These are phyloP conservation scores for Tinamus major DNA, from an alignment of 2,797 vertebrate species.

Conservation along the genomic window DNA sequence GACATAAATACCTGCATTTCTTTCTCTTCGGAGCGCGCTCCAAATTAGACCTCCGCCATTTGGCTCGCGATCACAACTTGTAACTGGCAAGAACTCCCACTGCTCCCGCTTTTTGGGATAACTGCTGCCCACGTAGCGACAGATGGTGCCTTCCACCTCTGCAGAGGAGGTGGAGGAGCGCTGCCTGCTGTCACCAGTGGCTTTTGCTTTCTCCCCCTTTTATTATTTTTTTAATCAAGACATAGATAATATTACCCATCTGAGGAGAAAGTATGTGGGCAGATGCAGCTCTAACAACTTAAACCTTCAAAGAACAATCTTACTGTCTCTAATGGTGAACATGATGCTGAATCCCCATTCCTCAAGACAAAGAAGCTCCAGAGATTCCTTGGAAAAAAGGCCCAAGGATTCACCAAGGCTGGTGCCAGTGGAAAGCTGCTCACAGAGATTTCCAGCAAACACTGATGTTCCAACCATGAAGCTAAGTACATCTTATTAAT, in stretches of 20 bases:
- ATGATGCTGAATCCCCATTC: neutral
- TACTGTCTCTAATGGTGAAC: neutral
- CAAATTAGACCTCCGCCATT: slow-evolving; percentile 44
- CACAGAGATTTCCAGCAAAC: neutral
- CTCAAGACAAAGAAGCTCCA: neutral
- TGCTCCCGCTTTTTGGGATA: slow-evolving; percentile 65
- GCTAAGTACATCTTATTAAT: neutral
- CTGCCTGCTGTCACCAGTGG: slow-evolving; percentile 58
- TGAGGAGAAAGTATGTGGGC: neutral
- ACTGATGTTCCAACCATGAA: neutral
- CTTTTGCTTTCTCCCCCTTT: neutral
- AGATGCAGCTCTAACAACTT: neutral
- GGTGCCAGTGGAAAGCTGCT: neutral
- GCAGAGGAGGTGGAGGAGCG: slow-evolving; percentile 69
- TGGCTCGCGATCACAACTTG: slow-evolving; percentile 72
- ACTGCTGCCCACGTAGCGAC: slow-evolving; percentile 60
- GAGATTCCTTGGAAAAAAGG: rapidly evolving
- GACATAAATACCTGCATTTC: slow-evolving; percentile 47
- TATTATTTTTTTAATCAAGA: neutral
- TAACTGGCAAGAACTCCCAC: slow-evolving; percentile 74
- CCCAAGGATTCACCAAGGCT: neutral
- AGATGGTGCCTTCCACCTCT: slow-evolving; percentile 71
- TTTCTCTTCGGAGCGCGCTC: neutral
- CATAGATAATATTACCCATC: neutral
- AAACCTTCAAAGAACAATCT: neutral